phyloP scores from a whole-genome alignment of 2,113 vertebrate genomes.

The Callipepla californica region DNA sequence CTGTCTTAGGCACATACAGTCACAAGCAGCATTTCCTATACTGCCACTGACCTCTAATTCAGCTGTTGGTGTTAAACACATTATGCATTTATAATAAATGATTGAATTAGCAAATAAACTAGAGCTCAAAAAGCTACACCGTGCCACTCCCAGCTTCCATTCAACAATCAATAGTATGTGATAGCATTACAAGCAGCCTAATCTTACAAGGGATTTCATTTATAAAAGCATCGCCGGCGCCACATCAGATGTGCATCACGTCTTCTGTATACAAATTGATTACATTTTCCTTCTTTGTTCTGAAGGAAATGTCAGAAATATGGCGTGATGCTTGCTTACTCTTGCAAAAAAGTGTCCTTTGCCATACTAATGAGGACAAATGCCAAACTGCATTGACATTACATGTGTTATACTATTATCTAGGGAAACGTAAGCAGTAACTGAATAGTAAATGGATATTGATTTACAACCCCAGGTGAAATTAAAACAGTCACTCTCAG shows the following conservation, averaged over 20 bases:
- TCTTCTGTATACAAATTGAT: background rate
- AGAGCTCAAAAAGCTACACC: background rate
- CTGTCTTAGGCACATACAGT: background rate
- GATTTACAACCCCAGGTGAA: conserved; percentile 77
- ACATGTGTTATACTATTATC: conserved; percentile 70
- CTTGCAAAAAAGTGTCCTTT: conserved; percentile 72
- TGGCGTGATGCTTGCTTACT: conserved; percentile 50
- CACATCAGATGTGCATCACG: background rate
- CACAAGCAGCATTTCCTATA: background rate
- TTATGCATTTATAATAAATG: background rate
- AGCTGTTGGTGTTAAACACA: background rate
- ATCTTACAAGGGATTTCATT: background rate
- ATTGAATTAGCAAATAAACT: background rate
- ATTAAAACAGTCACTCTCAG: conserved; percentile 63
- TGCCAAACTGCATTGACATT: conserved; percentile 72
- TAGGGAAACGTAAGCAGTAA: conserved; percentile 70
- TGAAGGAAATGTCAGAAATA: conserved; percentile 45
- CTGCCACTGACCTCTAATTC: background rate
- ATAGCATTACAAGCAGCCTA: background rate
- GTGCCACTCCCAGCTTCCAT: background rate
- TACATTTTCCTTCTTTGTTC: conserved; percentile 17
- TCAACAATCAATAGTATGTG: background rate
- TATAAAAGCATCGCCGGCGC: background rate
- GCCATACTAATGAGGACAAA: conserved; percentile 78
- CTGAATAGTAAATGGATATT: conserved; percentile 76